These are phyloP conservation scores for Hirudinaria manillensis DNA, from an alignment of 2,888 invertebrate genomes.

Conservation along the genomic window DNA sequence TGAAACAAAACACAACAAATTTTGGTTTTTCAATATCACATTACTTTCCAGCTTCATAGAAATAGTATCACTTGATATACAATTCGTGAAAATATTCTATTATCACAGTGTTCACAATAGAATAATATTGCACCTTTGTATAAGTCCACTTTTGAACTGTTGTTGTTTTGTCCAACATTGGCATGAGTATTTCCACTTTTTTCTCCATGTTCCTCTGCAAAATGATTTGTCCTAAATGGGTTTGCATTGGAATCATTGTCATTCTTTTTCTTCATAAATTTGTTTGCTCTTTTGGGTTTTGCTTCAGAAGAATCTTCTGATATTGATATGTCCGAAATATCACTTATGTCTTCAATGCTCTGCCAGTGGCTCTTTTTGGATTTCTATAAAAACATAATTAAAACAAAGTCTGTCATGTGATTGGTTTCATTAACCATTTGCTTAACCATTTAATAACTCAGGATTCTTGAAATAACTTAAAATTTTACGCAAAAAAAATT, in stretches of 20 bases:
- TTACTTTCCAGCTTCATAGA: no score
- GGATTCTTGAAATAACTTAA: neutral
- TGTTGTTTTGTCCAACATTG: neutral
- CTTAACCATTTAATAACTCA: neutral
- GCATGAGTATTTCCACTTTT: neutral
- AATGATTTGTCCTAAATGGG: no score
- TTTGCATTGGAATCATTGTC: no score
- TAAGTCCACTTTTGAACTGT: neutral
- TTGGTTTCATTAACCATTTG: neutral
- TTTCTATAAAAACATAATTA: constrained; percentile 5
- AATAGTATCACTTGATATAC: no score
- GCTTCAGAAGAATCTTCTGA: neutral
- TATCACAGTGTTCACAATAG: no score
- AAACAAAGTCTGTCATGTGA: neutral
- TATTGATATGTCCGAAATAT: constrained; percentile 17
- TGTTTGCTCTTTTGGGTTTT: neutral
- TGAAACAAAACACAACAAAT: no score
- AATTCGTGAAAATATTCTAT: no score
- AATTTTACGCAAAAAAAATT: neutral
- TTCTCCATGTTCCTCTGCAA: neutral
- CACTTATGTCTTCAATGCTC: constrained; percentile 25
- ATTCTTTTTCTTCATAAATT: constrained; percentile 19
- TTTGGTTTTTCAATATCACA: no score
- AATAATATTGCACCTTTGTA: neutral
- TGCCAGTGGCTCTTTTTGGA: constrained; percentile 5